Base-by-base conservation (phyloP, 2,888 invertebrate species). In the Dromius quadrimaculatus region DNA sequence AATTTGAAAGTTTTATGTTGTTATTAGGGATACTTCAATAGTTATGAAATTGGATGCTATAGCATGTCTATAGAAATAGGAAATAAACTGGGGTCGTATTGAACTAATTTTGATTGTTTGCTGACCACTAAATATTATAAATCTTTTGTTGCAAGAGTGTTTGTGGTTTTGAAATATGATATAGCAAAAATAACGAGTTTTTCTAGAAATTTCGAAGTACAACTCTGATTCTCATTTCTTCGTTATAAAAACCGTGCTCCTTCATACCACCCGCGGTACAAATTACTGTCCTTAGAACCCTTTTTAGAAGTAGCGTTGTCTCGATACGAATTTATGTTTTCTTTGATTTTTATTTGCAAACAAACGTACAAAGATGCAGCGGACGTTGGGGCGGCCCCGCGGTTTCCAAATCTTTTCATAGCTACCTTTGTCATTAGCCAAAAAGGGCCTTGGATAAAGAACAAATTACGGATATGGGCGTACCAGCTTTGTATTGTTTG, bases 381-480 rank as follows among this genome's bases (percentile, higher is more conserved):
- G 62, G 62, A 62, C 62, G 41, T 62, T 54, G 15, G 41, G 62
- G 62, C 11, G 57, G 59, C 13, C 19, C 34, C 22, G 62, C 15
- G 41, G 41, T 62, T 62, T 62, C 22, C 41, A 62, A 23, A 62
- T 62, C 62, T 62, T 62, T 62, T 62, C 62, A 59, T 59, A n/a
- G n/a, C n/a, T n/a, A 41, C 23, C 41, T 62, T 62, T 62, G 41
- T 62, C 41, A 62, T 62, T 41, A 41, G 62, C 38, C 38, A 41
- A 38, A 61, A 62, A 62, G 36, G 38, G 41, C 38, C 20, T 13
- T 9, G 28, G n/a, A 59, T 59, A 34, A 36, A 20, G 20, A 15
- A 59, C 17, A 19, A 59, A 34, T 3, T 28, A 59, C 59, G 59
- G 59, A 59, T 36, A 59, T 59, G 36, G 59, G 59, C 34, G 34